These are phyloP conservation scores for Melipona quadrifasciata DNA, from an alignment of 1,140 invertebrate species.

Conservation along the genomic window DNA sequence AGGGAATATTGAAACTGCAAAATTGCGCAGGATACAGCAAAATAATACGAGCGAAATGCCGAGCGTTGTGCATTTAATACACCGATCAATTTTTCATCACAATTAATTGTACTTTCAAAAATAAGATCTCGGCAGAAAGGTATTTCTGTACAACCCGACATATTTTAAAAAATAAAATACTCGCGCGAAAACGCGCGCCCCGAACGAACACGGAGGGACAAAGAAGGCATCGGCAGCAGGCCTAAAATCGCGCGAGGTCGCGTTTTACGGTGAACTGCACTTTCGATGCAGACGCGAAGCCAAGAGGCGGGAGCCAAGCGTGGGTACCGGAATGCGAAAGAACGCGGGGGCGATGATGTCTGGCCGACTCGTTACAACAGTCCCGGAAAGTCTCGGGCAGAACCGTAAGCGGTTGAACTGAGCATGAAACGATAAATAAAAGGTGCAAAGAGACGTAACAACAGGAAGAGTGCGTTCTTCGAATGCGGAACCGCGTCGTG, in stretches of 20 bases:
- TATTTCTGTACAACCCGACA: too few relatives aligned
- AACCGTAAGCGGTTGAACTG: slow-evolving; percentile 60
- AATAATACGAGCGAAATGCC: too few relatives aligned
- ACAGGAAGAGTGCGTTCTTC: slow-evolving; percentile 59
- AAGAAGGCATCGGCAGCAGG: background rate
- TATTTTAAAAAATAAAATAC: too few relatives aligned
- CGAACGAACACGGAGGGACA: too few relatives aligned
- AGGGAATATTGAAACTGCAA: too few relatives aligned
- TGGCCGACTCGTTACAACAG: slow-evolving; percentile 56
- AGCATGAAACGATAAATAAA: slow-evolving; percentile 74
- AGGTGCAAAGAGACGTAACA: slow-evolving; percentile 59
- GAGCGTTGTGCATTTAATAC: too few relatives aligned
- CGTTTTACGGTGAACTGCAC: slow-evolving; percentile 14
- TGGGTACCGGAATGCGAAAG: slow-evolving; percentile 65
- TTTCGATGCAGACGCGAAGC: slow-evolving; percentile 42
- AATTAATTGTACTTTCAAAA: too few relatives aligned
- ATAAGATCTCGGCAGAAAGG: too few relatives aligned
- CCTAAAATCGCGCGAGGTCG: background rate
- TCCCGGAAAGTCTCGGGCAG: slow-evolving; percentile 49
- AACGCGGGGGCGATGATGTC: slow-evolving; percentile 54
- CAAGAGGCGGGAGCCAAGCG: slow-evolving; percentile 38
- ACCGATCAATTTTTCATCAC: too few relatives aligned
- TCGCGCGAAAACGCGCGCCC: too few relatives aligned
- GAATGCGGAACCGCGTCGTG: slow-evolving; percentile 58
- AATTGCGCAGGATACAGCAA: too few relatives aligned